Conservation (phyloP, 2,797 vertebrate genomes). For the Triplophysa yarkandensis region DNA sequence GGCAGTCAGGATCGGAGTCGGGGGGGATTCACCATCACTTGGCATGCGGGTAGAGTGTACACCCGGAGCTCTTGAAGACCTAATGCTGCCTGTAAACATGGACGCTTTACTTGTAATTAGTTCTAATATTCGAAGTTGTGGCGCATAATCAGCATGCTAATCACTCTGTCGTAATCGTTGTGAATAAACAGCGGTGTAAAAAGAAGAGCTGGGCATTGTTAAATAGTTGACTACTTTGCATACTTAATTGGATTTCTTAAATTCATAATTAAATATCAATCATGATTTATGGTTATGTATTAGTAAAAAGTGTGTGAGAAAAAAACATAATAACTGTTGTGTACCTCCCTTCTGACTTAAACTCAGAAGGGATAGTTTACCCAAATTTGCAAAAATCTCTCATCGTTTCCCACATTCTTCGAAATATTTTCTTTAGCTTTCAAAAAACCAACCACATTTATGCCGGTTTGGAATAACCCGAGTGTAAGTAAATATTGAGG, state of each 20-base stretch:
- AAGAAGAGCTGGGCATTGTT: background rate
- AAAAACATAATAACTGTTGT: too few species aligned
- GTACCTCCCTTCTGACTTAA: background rate
- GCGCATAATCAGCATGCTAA: background rate
- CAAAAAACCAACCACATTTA: too few species aligned
- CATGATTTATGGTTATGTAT: too few species aligned
- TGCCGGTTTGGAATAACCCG: too few species aligned
- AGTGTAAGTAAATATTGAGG: too few species aligned
- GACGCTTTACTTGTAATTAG: constrained; percentile 20
- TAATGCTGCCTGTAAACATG: constrained; percentile 27
- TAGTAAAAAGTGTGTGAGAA: too few species aligned
- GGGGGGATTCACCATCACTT: constrained; percentile 30
- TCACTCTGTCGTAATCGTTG: background rate
- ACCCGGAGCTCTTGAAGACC: constrained; percentile 34
- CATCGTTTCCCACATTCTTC: too few species aligned
- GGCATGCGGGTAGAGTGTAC: constrained; percentile 39
- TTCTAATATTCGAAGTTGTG: constrained; percentile 28
- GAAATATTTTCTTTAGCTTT: too few species aligned
- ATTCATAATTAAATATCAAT: too few species aligned
- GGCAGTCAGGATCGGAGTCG: constrained; percentile 32
- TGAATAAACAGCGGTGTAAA: background rate
- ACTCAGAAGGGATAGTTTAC: background rate
- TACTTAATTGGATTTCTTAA: too few species aligned
- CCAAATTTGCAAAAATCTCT: too few species aligned
- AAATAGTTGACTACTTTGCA: background rate